Evolutionary conservation across 2,797 vertebrate genomes (phyloP).

Genomic region (Tapirus indicus): DNA sequence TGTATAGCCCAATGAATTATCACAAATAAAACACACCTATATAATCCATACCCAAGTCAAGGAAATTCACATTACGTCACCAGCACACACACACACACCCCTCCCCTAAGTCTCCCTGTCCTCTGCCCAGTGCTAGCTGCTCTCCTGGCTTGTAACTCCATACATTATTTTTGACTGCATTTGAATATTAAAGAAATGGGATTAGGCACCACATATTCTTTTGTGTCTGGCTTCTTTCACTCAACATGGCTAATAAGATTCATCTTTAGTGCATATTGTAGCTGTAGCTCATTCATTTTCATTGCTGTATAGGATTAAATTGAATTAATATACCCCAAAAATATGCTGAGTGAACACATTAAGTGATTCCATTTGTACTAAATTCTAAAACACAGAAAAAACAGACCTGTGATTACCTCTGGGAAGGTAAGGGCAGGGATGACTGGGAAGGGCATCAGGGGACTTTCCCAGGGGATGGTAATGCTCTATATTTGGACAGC

Average conservation of each 20-base stretch:
- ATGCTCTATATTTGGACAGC: background rate
- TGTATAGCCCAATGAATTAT: background rate
- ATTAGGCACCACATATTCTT: background rate
- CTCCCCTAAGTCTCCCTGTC: background rate
- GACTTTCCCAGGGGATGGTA: background rate
- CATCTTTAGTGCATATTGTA: background rate
- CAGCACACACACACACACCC: background rate
- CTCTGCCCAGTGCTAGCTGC: background rate
- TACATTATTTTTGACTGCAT: background rate
- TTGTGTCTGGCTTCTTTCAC: background rate
- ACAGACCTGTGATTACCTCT: background rate
- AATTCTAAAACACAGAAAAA: background rate
- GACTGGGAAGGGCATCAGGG: background rate
- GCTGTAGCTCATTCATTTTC: background rate
- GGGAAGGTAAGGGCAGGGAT: background rate
- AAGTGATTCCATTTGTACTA: background rate
- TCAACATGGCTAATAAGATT: background rate
- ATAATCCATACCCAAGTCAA: background rate
- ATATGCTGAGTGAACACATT: background rate
- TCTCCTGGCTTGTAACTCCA: background rate
- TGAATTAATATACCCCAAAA: background rate
- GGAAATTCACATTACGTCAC: background rate
- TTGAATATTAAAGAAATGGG: background rate
- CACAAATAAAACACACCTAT: background rate
- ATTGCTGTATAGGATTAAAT: background rate